A percentile compares a stretch with the other conserved stretches of the same genome.
phyloP scores from a whole-genome alignment of 2,888 invertebrate species.

The Euplagia quadripunctaria region DNA sequence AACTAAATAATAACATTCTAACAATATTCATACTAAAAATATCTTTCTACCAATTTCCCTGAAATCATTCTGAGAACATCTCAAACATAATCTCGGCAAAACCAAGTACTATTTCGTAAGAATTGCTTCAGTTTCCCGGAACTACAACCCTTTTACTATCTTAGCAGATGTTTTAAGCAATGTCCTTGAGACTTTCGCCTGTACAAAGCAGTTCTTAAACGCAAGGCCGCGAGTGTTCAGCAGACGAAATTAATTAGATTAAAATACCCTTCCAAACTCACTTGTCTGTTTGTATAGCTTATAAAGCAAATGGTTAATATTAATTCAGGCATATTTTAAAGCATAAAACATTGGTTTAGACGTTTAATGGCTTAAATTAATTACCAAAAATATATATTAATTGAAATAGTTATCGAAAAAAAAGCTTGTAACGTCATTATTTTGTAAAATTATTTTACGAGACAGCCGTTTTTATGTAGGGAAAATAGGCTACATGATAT shows the following conservation, averaged over 20 bases:
- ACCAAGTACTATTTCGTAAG: neutral
- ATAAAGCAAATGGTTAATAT: neutral
- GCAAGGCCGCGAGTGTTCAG: slow-evolving; percentile 18
- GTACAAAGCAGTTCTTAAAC: slow-evolving; percentile 13
- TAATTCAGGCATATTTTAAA: slow-evolving; percentile 2
- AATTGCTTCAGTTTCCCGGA: neutral
- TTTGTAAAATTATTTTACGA: too few relatives aligned
- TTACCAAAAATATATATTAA: neutral
- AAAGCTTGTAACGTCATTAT: too few relatives aligned
- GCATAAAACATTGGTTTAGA: neutral
- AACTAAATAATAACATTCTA: neutral
- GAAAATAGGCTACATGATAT: too few relatives aligned
- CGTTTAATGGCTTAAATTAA: neutral
- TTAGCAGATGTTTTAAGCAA: slow-evolving; percentile 18
- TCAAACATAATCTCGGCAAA: neutral
- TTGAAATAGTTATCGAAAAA: too few relatives aligned
- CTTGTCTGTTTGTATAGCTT: slow-evolving; percentile 16
- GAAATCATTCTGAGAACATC: neutral
- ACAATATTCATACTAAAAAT: neutral
- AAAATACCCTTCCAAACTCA: slow-evolving; percentile 21
- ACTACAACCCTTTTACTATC: slow-evolving; percentile 7
- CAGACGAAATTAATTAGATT: slow-evolving; percentile 28
- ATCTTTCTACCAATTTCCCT: neutral
- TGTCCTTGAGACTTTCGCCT: slow-evolving; percentile 14
- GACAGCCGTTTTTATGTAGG: too few relatives aligned